phyloP scores from a whole-genome alignment of 2,113 vertebrate species.

The Sander lucioperca region DNA sequence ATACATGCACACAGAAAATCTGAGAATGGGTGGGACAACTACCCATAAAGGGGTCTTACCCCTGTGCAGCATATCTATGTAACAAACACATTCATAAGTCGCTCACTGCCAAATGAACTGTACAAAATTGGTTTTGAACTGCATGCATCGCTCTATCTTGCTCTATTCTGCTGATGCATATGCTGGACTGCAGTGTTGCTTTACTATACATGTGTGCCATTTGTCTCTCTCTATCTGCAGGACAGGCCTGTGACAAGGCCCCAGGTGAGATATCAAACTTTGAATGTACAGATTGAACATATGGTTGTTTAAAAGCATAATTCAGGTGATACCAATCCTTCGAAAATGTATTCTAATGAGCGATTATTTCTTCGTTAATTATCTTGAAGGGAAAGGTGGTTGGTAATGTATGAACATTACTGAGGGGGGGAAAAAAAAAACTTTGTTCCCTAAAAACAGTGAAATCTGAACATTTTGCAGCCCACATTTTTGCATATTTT shows the following conservation, averaged over 20 bases:
- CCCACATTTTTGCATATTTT: constrained; percentile 23
- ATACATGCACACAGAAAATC: constrained; percentile 44
- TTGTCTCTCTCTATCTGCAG: constrained; percentile 53
- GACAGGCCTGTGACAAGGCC: constrained; percentile 30
- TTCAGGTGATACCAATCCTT: constrained; percentile 40
- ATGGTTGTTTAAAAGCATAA: constrained; percentile 63
- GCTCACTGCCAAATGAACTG: constrained; percentile 79
- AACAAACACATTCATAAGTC: constrained; percentile 65
- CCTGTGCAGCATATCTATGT: constrained; percentile 67
- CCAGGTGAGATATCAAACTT: constrained; percentile 28
- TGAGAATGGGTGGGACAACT: constrained; percentile 27
- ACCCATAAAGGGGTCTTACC: constrained; percentile 17
- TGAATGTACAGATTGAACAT: constrained; percentile 76
- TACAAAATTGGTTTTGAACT: constrained; percentile 66
- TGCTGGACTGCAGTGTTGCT: constrained; percentile 71
- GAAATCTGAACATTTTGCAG: constrained; percentile 34
- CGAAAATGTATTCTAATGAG: constrained; percentile 11
- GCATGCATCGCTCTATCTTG: constrained; percentile 75
- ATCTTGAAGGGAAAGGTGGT: neutral
- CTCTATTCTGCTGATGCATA: constrained; percentile 70
- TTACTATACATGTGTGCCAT: constrained; percentile 73
- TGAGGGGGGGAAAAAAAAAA: neutral
- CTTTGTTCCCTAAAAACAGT: constrained; percentile 23
- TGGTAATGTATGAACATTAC: neutral
- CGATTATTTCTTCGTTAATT: constrained; percentile 21